These are phyloP conservation scores for Eupsilia transversa DNA, from an alignment of 2,888 invertebrate genomes.

Conservation along the genomic window DNA sequence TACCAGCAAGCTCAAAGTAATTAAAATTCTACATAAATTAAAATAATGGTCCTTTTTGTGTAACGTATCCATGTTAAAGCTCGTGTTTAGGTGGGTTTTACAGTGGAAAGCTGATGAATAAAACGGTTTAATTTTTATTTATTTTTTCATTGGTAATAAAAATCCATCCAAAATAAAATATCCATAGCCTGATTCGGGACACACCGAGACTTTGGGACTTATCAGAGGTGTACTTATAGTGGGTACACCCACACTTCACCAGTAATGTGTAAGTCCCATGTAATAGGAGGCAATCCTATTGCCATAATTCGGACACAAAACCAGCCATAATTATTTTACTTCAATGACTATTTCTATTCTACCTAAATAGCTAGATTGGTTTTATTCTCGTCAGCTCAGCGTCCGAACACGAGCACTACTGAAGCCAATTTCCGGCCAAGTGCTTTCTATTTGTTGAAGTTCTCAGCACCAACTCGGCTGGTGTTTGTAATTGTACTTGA, in stretches of 20 bases:
- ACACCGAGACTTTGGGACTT: too few species aligned
- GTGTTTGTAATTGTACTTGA: neutral
- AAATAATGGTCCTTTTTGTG: slow-evolving; percentile 32
- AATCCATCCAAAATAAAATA: too few species aligned
- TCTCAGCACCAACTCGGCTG: neutral
- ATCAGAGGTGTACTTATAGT: too few species aligned
- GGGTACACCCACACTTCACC: neutral
- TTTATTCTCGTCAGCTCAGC: neutral
- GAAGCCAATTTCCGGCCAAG: slow-evolving; percentile 9
- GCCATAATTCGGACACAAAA: neutral
- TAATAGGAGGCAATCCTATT: neutral
- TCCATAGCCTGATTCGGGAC: too few species aligned
- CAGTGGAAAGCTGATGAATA: neutral
- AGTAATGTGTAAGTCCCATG: neutral
- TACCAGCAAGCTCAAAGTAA: slow-evolving; percentile 35
- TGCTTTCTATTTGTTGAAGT: slow-evolving; percentile 8
- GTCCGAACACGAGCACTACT: neutral
- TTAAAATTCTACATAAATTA: slow-evolving; percentile 53
- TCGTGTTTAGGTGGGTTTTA: slow-evolving; percentile 17
- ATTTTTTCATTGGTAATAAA: too few species aligned
- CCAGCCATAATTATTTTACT: neutral
- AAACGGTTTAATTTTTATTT: neutral
- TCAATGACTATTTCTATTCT: neutral
- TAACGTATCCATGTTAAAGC: slow-evolving; percentile 21
- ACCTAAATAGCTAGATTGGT: neutral